Evolutionary conservation across 2,888 invertebrate species (phyloP).

Genomic region (Deroplatys truncata): DNA sequence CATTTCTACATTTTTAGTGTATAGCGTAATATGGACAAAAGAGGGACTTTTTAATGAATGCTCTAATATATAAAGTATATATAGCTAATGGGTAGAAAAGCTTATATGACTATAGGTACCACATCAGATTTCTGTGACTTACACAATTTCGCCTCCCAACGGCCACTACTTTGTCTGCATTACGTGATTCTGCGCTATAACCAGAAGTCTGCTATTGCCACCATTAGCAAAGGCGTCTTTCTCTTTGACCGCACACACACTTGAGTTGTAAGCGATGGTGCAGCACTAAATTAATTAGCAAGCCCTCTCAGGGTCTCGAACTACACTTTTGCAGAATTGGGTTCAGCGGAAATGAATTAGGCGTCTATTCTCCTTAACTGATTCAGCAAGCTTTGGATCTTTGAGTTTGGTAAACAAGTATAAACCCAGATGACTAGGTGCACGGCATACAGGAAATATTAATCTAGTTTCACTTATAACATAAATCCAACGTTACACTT

Average conservation of each 20-base stretch:
- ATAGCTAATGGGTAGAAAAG: no score
- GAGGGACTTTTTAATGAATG: no score
- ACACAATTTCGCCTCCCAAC: no score
- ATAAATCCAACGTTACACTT: background rate
- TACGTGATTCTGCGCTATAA: background rate
- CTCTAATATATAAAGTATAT: no score
- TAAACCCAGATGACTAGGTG: background rate
- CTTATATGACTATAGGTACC: no score
- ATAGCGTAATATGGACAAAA: no score
- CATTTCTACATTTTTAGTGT: no score
- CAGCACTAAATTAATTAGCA: constrained; percentile 3
- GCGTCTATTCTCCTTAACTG: background rate
- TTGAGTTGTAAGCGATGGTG: constrained; percentile 3
- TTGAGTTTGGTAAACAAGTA: background rate
- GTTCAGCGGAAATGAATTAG: background rate
- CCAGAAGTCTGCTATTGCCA: background rate
- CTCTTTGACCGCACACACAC: background rate
- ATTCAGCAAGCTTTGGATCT: background rate
- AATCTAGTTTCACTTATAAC: background rate
- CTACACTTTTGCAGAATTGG: background rate
- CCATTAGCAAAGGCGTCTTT: background rate
- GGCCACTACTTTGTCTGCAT: background rate
- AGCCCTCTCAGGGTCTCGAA: constrained; percentile 1
- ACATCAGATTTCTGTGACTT: no score
- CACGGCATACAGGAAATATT: background rate